phyloP scores from a whole-genome alignment of 1,140 invertebrate species.

The Ylistrum balloti region DNA sequence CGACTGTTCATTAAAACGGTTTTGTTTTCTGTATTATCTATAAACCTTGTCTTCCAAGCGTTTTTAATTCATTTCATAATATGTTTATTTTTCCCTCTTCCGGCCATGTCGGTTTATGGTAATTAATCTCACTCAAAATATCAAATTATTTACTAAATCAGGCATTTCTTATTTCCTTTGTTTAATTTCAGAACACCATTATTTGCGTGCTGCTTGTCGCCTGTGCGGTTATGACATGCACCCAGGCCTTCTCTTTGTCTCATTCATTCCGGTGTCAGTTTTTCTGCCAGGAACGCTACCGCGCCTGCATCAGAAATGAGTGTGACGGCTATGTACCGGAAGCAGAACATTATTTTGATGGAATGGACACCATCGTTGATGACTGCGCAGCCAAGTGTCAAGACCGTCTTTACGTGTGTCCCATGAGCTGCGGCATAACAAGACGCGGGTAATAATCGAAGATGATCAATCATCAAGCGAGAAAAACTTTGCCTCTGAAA shows the following conservation, averaged over 20 bases:
- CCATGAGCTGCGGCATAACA: background rate
- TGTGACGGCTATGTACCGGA: background rate
- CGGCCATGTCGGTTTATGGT: no score
- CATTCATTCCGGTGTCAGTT: background rate
- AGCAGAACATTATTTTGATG: background rate
- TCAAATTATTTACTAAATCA: no score
- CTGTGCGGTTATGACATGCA: background rate
- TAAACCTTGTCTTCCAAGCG: no score
- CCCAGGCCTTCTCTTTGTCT: background rate
- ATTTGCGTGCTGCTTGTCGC: background rate
- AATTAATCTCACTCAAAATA: no score
- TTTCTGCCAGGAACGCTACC: background rate
- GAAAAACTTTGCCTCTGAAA: background rate
- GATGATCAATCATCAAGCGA: background rate
- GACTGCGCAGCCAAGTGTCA: background rate
- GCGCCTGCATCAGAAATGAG: background rate
- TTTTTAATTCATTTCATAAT: no score
- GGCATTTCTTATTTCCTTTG: no score
- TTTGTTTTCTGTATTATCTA: no score
- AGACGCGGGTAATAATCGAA: background rate
- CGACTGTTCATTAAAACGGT: no score
- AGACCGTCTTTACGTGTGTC: background rate
- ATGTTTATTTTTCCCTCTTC: no score
- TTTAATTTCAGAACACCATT: background rate
- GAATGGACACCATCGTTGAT: background rate